A percentile compares a stretch with the other conserved stretches of the same genome.
Evolutionary conservation across 64 coral and sea anemone species (phyloP).

Genomic region (Montipora capricornis): DNA sequence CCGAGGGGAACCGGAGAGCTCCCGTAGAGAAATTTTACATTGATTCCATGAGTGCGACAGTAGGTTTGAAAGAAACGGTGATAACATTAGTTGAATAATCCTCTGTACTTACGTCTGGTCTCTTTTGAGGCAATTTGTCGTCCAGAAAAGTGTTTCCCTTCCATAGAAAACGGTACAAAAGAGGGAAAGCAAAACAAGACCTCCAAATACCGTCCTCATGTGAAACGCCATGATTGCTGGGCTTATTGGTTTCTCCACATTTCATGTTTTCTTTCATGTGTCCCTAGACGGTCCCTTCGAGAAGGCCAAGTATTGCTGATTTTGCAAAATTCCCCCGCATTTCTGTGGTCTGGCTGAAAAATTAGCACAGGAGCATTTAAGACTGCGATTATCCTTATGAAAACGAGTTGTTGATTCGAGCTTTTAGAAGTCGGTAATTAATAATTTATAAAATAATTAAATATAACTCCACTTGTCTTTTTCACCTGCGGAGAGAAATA

Average conservation of each 20-base stretch:
- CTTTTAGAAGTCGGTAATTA: conserved; percentile 25
- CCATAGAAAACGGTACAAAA: conserved; percentile 40
- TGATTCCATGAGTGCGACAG: background rate
- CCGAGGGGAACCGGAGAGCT: no score
- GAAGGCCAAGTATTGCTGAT: background rate
- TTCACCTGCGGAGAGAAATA: background rate
- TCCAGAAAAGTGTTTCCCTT: background rate
- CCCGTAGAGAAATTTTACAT: no score
- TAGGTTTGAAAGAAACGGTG: background rate
- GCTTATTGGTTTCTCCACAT: background rate
- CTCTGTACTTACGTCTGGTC: background rate
- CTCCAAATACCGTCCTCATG: conserved; percentile 13
- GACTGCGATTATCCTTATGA: background rate
- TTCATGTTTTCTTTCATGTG: conserved; percentile 13
- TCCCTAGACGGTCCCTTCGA: background rate
- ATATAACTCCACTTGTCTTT: background rate
- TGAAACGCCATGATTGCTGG: conserved; percentile 5
- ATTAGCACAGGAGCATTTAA: background rate
- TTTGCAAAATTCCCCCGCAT: background rate
- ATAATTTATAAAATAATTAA: conserved; percentile 2
- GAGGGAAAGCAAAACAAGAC: background rate
- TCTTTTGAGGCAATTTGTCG: background rate
- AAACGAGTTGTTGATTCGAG: background rate
- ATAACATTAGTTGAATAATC: background rate
- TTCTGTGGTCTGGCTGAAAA: background rate